Base-by-base conservation (phyloP, 2,888 invertebrate genomes). In the Hypercompe scribonia region DNA sequence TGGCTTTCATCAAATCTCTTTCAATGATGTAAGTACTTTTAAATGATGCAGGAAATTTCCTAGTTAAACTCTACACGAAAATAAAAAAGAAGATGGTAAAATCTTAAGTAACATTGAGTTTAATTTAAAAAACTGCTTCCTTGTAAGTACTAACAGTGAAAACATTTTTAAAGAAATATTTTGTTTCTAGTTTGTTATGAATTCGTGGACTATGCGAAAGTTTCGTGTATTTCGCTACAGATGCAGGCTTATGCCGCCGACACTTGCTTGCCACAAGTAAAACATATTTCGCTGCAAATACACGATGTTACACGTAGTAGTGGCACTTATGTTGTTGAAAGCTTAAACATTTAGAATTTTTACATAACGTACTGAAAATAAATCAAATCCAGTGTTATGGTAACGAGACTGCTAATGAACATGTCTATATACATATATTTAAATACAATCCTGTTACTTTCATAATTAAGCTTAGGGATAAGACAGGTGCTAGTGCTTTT, bases 71-170 rank as follows among this genome's bases (percentile, higher is more conserved):
- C 34, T 65, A 70, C 75, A 75, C 71, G 66, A 31, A 54, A 76
- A 11, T 71, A 2, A 28, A 71, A n/a, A 63, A 3, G 24, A 73
- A 79, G 80, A n/a, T 82, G 75, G 42, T 68, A 71, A 75, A 81
- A 75, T 54, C 24, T 73, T 69, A 66, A 78, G 74, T 69, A 68
- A 71, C 70, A 70, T 76, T 76, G 77, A 83, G 80, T 83, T 85
- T 81, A 86, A 85, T 84, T 82, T 82, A 61, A 69, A 81, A 86
- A 81, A 78, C 70, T 70, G 74, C 65, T 70, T 72, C 70, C 46
- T 21, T 42, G 46, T 69, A n/a, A n/a, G n/a, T n/a, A 64, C 58
- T 65, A 68, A 76, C 66, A 70, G 72, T 74, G 72, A 76, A 74
- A 79, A 75, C 74, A 80, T 73, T 64, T 76, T 74, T 74, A 73